phyloP scores from a whole-genome alignment of 2,113 vertebrate genomes.

The Phrynosoma blainvillii region DNA sequence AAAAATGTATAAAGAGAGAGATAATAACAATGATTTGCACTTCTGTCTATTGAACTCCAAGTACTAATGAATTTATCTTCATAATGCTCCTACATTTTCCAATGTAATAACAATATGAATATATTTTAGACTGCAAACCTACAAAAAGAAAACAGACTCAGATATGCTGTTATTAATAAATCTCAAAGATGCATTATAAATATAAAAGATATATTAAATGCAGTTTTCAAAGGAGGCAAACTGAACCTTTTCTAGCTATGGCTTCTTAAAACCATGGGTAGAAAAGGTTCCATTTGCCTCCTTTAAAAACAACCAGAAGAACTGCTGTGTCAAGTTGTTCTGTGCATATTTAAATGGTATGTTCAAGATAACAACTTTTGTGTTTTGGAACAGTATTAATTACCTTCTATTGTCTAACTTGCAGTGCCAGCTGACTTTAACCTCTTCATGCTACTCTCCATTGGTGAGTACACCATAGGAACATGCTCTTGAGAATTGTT shows the following conservation, averaged over 20 bases:
- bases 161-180: background rate
- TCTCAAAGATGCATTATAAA: background rate
- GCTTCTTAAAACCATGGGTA: background rate
- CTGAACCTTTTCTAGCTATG: too few species aligned
- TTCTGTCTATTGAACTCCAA: conserved; percentile 69
- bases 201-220: background rate
- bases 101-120: conserved; percentile 38
- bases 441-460: too few species aligned
- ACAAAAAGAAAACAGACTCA: background rate
- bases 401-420: background rate
- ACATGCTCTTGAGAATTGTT: background rate
- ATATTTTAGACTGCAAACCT: background rate
- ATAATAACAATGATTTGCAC: conserved; percentile 75
- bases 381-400: background rate
- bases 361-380: background rate
- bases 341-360: background rate
- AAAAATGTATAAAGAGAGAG: conserved; percentile 77
- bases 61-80: conserved; percentile 52
- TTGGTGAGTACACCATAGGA: background rate
- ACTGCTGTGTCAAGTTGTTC: background rate
- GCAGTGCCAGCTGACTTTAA: background rate
- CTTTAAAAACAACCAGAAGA: background rate
- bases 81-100: conserved; percentile 56
- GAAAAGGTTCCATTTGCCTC: background rate
- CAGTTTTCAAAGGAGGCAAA: too few species aligned